phyloP scores from a whole-genome alignment of 1,140 invertebrate genomes.

The Bombus breviceps region DNA sequence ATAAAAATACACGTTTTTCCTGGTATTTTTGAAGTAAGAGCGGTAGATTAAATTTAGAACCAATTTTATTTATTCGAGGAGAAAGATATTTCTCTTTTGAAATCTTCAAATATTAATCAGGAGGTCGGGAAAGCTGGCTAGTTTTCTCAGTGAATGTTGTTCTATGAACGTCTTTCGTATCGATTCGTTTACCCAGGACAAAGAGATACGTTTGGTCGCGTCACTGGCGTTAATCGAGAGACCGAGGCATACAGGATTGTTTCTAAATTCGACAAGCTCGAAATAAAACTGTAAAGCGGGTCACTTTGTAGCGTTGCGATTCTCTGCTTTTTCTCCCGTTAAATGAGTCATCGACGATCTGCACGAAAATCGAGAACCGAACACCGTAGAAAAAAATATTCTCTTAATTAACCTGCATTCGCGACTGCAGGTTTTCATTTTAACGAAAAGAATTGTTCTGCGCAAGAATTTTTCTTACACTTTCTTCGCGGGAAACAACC shows the following conservation, averaged over 20 bases:
- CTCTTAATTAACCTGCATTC: not conserved
- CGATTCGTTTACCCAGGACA: not conserved
- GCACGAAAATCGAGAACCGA: not conserved
- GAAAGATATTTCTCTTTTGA: no score
- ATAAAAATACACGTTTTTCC: no score
- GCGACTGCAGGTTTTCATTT: not conserved
- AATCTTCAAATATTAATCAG: not conserved
- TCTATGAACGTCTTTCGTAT: not conserved
- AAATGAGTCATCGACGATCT: not conserved
- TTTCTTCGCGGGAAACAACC: no score
- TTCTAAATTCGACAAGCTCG: slow-evolving; percentile 37
- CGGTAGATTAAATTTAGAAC: no score
- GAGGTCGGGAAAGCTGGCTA: not conserved
- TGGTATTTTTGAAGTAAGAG: no score
- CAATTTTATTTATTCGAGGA: no score
- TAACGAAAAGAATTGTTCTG: not conserved
- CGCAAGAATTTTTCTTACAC: no score
- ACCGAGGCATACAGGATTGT: not conserved
- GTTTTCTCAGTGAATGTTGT: not conserved
- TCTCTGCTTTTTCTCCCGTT: not conserved
- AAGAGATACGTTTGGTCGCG: no score
- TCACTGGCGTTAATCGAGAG: not conserved
- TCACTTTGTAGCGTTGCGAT: slow-evolving; percentile 5
- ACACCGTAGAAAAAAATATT: not conserved
- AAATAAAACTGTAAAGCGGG: slow-evolving; percentile 29